Evolutionary conservation across 2,113 vertebrate species (phyloP), one percentile per base, ranked within the genome.

Genomic region (Miniopterus natalensis): DNA sequence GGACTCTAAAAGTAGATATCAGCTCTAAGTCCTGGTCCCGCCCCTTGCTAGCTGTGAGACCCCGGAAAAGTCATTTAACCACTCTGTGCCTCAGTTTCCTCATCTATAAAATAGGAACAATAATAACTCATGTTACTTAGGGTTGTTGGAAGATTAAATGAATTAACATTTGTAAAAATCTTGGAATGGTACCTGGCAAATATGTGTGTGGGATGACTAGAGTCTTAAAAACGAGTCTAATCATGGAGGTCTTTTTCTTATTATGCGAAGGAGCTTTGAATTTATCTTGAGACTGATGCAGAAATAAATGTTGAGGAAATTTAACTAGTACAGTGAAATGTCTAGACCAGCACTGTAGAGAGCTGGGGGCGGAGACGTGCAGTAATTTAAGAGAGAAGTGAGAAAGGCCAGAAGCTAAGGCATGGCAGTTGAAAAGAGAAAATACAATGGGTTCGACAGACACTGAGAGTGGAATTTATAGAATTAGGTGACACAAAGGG

Each of bases 121-220:
- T 45, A 79, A 85, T 36, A 83, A 42, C 11, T 90, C 0, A 36
- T 5, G 1, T 63, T 8, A 42, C 27, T 23, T 12, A 78, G 6
- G 2, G 27, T 42, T 63, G 5, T 59, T 70, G 53, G 27, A 84
- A 23, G 18, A 92, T 61, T n/a, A 79, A 86, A 71, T 6, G 8
- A 90, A 13, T 12, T 40, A 57, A 53, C 6, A 66, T 75, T 78
- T 84, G 3, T 18, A 79, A 75, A 49, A 7, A 86, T 31, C 6
- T 84, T n/a, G 66, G 20, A 57, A 31, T 8, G 15, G 7, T 70
- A 15, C 18, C 17, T 86, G 57, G 61, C 4, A 95, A 73, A 83
- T 65, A 77, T 8, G 1, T 68, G 47, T 63, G 0, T 53, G 5
- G 0, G 45, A 9, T 11, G 55, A 59, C 13, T n/a, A 0, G 9